Percentiles rank a stretch among this genome's conserved stretches.
Conservation (phyloP, 2,888 invertebrate genomes). For the Anodontia alba region DNA sequence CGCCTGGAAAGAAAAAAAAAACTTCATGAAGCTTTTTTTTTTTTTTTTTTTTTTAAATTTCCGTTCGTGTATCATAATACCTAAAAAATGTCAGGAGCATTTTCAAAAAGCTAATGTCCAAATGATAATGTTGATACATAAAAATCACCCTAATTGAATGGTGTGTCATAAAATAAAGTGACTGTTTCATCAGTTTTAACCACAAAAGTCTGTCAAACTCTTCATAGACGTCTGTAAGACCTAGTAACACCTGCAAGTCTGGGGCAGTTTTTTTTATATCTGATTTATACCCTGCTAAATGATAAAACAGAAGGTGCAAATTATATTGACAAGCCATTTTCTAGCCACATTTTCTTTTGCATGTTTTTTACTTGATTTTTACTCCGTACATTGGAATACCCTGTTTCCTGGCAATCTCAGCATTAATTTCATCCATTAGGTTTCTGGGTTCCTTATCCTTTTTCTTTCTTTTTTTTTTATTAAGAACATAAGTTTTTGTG, state of each 20-base stretch:
- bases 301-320: constrained; percentile 4
- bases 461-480: too few relatives aligned
- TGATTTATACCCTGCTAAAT: constrained; percentile 9
- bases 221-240: neutral
- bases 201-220: constrained; percentile 16
- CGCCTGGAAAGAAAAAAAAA: too few relatives aligned
- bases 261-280: constrained; percentile 22
- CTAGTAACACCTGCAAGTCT: neutral
- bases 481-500: neutral
- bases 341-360: neutral
- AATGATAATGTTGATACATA: neutral
- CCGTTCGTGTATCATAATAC: neutral
- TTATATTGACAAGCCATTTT: neutral
- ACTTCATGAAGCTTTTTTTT: constrained; percentile 4
- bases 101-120: too few relatives aligned
- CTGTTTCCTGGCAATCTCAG: neutral
- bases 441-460: neutral
- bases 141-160: too few relatives aligned
- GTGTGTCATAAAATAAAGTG: constrained; percentile 20
- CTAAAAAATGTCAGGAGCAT: neutral
- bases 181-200: constrained; percentile 10
- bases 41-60: neutral
- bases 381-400: neutral
- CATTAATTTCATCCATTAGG: neutral
- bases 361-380: neutral